Conservation (phyloP, 2,888 invertebrate species). For the Thalpophila matura region DNA sequence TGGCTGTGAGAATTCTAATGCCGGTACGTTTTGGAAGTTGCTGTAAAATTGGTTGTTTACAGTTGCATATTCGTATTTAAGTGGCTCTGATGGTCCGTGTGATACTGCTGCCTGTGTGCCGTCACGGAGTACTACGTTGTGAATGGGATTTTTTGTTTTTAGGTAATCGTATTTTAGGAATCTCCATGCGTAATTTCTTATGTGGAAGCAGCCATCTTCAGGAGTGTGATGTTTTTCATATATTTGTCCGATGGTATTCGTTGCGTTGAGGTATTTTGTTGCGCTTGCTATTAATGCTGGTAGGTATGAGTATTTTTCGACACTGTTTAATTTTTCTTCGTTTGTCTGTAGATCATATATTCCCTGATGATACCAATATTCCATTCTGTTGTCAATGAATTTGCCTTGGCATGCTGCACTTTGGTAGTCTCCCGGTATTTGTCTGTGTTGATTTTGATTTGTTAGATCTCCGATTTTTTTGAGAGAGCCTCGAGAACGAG, state of each 20-base stretch:
- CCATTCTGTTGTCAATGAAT: constrained; percentile 50
- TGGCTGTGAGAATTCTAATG: constrained; percentile 2
- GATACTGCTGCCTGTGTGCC: constrained; percentile 2
- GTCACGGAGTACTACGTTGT: constrained; percentile 12
- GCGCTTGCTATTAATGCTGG: background rate
- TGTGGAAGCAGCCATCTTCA: background rate
- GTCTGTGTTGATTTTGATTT: background rate
- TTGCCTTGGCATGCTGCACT: constrained; percentile 47
- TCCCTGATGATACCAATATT: constrained; percentile 47
- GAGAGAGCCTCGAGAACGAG: too few relatives aligned
- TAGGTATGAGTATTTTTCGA: background rate
- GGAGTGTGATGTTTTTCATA: background rate
- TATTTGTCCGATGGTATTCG: background rate
- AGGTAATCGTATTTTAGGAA: constrained; percentile 1
- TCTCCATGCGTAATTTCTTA: background rate
- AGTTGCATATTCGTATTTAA: constrained; percentile 24
- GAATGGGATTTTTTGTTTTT: constrained; percentile 7
- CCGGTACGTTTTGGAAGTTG: constrained; percentile 10
- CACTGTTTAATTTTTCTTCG: background rate
- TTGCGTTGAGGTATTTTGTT: background rate
- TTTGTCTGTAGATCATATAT: constrained; percentile 38
- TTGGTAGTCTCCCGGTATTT: background rate
- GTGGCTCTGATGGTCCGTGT: constrained; percentile 5
- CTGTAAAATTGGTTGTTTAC: constrained; percentile 25
- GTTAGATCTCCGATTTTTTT: background rate